Base-by-base conservation (phyloP, 2,113 vertebrate genomes). In the Apteryx owenii region DNA sequence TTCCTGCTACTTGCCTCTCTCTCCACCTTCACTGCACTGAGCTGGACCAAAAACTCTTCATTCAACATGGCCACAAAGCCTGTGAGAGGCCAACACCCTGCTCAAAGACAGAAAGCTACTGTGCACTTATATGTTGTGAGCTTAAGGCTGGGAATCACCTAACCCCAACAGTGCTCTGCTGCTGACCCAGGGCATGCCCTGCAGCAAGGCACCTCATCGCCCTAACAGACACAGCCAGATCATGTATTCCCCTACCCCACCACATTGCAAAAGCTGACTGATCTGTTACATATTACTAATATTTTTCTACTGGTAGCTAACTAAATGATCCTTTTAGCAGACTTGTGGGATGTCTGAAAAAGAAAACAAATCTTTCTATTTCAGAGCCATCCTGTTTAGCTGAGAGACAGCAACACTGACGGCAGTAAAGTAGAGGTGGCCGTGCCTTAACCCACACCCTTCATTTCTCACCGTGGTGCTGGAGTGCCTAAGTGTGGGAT, bases 141-240 rank as follows among this genome's bases (percentile, higher is more conserved):
- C 18, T 42, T 17, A 15, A 40, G 36, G 36, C 69, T 38, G 65
- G 53, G 72, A 54, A 81, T 68, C 86, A 40, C 44, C 61, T 48
- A 77, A 93, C 23, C 46, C 70, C 65, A 87, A 46, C 1, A 0
- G 29, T 9, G 42, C 65, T 60, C 77, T 0, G 0, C 46, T 54
- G 33, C 54, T 31, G 54, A 40, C 46, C 22, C 33, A 50, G 44
- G 42, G 40, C 62, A 77, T 15, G 1, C 29, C 22, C 8, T 5
- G 56, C 0, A 0, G 54, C n/a, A 36, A 0, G 0, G 12, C 1
- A 1, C 14, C 0, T 2, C 70, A 64, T 5, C 66, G 26, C 70
- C 0, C 0, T 40, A 25, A 73, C 0, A 7, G 22, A 44, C 69
- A 36, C 26, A 62, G 33, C 53, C 25, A 46, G 10, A 3, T 8